Conservation (phyloP, 92 coral and sea anemone species). For the Parazoanthus atlanticus region DNA sequence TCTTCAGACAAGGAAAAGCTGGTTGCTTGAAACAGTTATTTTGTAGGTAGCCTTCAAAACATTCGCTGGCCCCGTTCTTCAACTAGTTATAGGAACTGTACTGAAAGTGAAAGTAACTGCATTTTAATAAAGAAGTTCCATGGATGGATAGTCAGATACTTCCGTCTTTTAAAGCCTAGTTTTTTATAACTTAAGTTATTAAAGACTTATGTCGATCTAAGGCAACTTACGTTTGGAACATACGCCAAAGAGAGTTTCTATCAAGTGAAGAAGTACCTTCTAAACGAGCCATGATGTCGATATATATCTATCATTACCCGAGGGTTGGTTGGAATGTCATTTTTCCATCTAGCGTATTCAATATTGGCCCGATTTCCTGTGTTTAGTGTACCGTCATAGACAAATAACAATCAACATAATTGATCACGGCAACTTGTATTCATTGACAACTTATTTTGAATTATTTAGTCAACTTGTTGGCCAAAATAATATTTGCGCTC, state of each 20-base stretch:
- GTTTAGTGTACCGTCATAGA: not conserved
- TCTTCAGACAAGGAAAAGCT: no score
- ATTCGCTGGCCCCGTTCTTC: no score
- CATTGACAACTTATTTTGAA: not conserved
- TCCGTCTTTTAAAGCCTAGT: no score
- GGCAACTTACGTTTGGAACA: constrained; percentile 32
- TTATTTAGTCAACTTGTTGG: not conserved
- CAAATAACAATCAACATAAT: not conserved
- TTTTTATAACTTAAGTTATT: no score
- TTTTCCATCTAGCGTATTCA: not conserved
- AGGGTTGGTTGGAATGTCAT: no score
- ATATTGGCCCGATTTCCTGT: not conserved
- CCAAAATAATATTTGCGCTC: not conserved
- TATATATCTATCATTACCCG: no score
- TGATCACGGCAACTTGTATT: not conserved
- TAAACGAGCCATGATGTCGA: not conserved
- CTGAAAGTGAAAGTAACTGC: no score
- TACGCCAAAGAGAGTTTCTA: constrained; percentile 5
- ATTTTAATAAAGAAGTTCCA: no score
- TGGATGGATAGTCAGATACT: no score
- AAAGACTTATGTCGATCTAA: not conserved
- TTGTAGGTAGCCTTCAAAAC: no score
- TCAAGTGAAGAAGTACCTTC: not conserved
- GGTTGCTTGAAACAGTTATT: no score
- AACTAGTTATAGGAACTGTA: no score